Base-by-base conservation (phyloP, 1,140 invertebrate species). In the Nasonia longicornis region DNA sequence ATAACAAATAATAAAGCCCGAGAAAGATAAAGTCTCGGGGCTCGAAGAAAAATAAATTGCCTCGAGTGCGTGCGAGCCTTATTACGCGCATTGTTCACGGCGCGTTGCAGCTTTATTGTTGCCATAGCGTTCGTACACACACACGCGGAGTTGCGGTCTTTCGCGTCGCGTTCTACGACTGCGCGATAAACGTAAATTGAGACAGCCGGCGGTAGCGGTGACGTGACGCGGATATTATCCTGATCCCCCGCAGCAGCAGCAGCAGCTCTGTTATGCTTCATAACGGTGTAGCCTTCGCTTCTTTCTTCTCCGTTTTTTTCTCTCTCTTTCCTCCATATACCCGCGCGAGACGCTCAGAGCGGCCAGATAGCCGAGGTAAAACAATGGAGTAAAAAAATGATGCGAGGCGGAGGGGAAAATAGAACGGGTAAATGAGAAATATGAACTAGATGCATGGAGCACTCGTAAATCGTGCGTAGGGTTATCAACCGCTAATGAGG, bases 161-260 rank as follows among this genome's bases (percentile, higher is more conserved):
- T 16, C 69, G 35, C 52, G 3, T 20, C 31, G 31, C 4, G 2
- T 10, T n/a, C 11, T 73, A 73, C 71, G 71, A 73, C 26, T 42
- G 70, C 75, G 80, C 82, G 84, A 86, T 86, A 86, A 85, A 86
- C 84, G 83, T 85, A 84, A 86, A 86, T 86, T 84, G 83, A 85
- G 84, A 85, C 85, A 84, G 82, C 82, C 75, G 81, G 74, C 77
- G 35, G 72, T 29, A 66, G 67, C 35, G 73, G 63, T 80, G 83
- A 84, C 80, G 80, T 84, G 84, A 85, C 82, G 82, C 79, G 84
- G 85, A 85, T 86, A 85, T 85, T 86, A 86, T 85, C 79, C 82
- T 70, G 52, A 64, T 79, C 64, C 78, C 74, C 29, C 58, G 63
- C 77, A 26, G 26, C 72, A 48, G 72, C 72, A 26, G 26, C 26